Evolutionary conservation across 2,888 invertebrate species (phyloP).

Genomic region (Steromphala cineraria): DNA sequence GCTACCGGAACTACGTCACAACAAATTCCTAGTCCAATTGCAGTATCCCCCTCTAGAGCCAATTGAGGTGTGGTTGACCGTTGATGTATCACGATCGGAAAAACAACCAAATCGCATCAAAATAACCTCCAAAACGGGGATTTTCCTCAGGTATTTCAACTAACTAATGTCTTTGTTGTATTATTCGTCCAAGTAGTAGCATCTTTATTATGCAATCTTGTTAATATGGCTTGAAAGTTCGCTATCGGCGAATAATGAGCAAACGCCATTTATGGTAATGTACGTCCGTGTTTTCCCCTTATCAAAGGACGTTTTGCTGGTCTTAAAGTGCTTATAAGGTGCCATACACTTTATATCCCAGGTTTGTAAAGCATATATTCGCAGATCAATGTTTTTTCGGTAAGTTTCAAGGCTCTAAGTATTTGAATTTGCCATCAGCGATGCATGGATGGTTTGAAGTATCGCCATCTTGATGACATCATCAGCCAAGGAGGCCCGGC

Average conservation of each 20-base stretch:
- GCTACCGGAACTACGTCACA: slow-evolving; percentile 35
- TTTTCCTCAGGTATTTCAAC: slow-evolving; percentile 14
- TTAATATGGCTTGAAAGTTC: not conserved
- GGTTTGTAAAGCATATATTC: too few relatives aligned
- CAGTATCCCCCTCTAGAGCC: slow-evolving; percentile 59
- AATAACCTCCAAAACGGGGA: slow-evolving; percentile 13
- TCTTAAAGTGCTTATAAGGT: too few relatives aligned
- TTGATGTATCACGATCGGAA: slow-evolving; percentile 35
- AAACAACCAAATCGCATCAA: slow-evolving; percentile 3
- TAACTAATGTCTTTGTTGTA: not conserved
- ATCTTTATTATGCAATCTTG: not conserved
- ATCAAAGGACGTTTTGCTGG: too few relatives aligned
- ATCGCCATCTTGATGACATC: slow-evolving; percentile 58
- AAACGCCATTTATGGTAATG: slow-evolving; percentile 24
- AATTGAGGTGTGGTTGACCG: slow-evolving; percentile 68
- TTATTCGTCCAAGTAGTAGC: not conserved
- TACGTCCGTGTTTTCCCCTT: not conserved
- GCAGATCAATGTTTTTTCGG: too few relatives aligned
- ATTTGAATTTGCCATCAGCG: not conserved
- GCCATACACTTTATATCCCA: too few relatives aligned
- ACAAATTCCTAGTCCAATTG: slow-evolving; percentile 41
- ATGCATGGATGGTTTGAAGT: slow-evolving; percentile 24
- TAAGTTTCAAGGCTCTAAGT: too few relatives aligned
- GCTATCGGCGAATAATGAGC: slow-evolving; percentile 21
- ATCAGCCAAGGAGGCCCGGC: slow-evolving; percentile 31